Percentiles rank a stretch among this genome's conserved stretches.
Conservation (phyloP, 2,797 vertebrate genomes). For the Megaceryle alcyon region DNA sequence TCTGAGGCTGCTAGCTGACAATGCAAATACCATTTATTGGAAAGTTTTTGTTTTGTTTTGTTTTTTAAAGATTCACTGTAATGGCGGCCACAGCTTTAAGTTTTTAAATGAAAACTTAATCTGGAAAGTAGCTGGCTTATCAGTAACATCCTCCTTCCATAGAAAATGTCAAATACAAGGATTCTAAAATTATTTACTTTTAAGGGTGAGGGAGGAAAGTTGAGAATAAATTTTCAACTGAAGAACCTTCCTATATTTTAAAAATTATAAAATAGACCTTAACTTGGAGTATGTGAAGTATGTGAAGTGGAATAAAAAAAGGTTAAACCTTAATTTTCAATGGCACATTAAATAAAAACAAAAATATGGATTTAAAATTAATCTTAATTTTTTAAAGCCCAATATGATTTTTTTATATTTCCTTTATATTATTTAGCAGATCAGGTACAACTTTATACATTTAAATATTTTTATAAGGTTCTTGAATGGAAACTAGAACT, state of each 20-base stretch:
- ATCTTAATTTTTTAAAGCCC: neutral
- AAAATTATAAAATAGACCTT: neutral
- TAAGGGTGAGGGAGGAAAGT: neutral
- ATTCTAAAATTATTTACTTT: neutral
- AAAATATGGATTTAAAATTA: neutral
- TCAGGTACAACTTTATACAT: neutral
- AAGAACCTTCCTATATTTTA: neutral
- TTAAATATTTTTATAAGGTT: constrained; percentile 35
- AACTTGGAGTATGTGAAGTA: neutral
- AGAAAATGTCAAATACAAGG: neutral
- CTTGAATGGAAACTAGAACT: constrained; percentile 35
- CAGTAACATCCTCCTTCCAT: neutral
- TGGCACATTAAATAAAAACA: neutral
- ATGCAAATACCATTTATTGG: neutral
- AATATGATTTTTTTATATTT: neutral
- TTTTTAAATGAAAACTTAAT: neutral
- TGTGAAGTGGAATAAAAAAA: neutral
- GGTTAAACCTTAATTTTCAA: neutral
- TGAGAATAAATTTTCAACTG: neutral
- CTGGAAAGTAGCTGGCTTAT: neutral
- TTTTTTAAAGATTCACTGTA: neutral
- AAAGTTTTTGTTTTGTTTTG: neutral
- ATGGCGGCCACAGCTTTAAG: rapidly evolving
- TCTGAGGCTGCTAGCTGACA: neutral
- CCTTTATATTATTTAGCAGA: neutral